Evolutionary conservation across 1,140 invertebrate genomes (phyloP), one percentile per base, ranked within the genome.

Genomic region (Pseudomyrmex concolor): DNA sequence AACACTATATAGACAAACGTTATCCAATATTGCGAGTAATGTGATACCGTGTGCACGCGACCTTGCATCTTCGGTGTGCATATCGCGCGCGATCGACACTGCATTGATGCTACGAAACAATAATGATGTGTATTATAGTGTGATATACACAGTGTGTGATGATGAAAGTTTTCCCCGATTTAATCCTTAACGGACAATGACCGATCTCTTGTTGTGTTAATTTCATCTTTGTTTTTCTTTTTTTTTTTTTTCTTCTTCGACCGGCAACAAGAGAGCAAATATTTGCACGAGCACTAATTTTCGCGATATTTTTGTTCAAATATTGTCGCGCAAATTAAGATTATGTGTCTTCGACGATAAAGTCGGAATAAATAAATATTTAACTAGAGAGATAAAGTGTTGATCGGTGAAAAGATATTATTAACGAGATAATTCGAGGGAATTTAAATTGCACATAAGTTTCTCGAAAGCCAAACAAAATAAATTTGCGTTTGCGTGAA

Each of bases 121-220:
- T 94, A 94, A 93, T 93, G 84, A 93, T 94, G 91, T 94, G 93
- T 94, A 94, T 94, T 94, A 94, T 94, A 94, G 93, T 94, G 91
- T 86, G 87, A 92, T 84, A 34, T 34, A 34, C 5, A 89, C 92
- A 86, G 90, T 91, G 92, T 93, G 92, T 90, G 87, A 92, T 93
- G 92, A 89, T 93, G 93, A 92, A 92, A 92, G 92, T 91, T 74
- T 91, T 34, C 34, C 91, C 90, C 91, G 83, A 90, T 90, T 90
- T 91, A 92, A 93, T 84, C 89, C 86, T 83, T 51, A 62, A 85
- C 34, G 34, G n/a, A 87, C 73, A 76, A 86, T 87, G 85, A 89
- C 85, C 81, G 84, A 84, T 50, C 54, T 62, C n/a, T 19, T 2
- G 12, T 59, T 2, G 12, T 59, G 13, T 51, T 60, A 25, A 63